A percentile compares a stretch with the other conserved stretches of the same genome.
Conservation (phyloP, 1,140 invertebrate species). For the Himalopsyche phryganea region DNA sequence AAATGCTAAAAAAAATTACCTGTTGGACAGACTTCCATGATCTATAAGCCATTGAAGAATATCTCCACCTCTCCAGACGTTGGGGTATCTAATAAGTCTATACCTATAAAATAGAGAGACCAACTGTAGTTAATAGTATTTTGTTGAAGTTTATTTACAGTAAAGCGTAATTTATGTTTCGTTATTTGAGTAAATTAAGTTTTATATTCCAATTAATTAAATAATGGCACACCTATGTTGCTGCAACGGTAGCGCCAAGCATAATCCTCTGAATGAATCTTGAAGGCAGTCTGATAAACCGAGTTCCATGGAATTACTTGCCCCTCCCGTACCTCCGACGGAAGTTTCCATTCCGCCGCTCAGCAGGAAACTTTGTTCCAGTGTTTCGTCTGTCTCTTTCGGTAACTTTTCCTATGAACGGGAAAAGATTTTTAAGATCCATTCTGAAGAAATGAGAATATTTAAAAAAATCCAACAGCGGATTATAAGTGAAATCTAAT, state of each 20-base stretch:
- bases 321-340: slow-evolving; percentile 13
- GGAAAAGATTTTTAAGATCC: too few relatives aligned
- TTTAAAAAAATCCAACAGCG: too few relatives aligned
- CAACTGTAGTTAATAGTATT: not conserved
- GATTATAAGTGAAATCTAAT: too few relatives aligned
- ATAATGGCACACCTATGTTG: slow-evolving; percentile 47
- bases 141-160: too few relatives aligned
- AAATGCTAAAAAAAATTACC: too few relatives aligned
- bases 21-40: slow-evolving; percentile 44
- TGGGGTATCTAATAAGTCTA: slow-evolving; percentile 45
- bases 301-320: slow-evolving; percentile 38
- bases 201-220: too few relatives aligned
- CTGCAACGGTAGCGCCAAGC: slow-evolving; percentile 42
- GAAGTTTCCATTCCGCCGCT: not conserved
- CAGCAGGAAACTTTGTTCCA: slow-evolving; percentile 27
- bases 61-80: slow-evolving; percentile 49
- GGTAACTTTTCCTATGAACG: slow-evolving; percentile 19
- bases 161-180: too few relatives aligned
- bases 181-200: too few relatives aligned
- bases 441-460: too few relatives aligned
- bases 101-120: slow-evolving; percentile 36
- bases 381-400: slow-evolving; percentile 5
- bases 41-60: slow-evolving; percentile 50
- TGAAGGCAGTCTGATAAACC: slow-evolving; percentile 36
- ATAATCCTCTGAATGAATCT: slow-evolving; percentile 41